Evolutionary conservation across 2,797 vertebrate species (phyloP).

Genomic region (Brachyrhaphis roseni): DNA sequence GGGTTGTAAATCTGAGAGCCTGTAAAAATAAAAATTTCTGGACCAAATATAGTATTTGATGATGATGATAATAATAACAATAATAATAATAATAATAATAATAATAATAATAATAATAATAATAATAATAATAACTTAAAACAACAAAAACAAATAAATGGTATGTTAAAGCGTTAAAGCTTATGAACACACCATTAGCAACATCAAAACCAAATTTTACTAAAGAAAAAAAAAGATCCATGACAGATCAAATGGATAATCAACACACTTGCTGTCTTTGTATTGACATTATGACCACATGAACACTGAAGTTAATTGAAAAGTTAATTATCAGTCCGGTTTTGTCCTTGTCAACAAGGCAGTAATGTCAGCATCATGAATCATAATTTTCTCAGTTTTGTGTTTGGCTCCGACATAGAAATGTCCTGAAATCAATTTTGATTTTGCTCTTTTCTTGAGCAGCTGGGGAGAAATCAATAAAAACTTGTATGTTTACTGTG

Average conservation of each 20-base stretch:
- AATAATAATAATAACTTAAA: too few relatives aligned
- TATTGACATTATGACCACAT: background rate
- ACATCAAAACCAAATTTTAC: background rate
- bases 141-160: background rate
- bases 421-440: slow-evolving; percentile 51
- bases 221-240: background rate
- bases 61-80: too few relatives aligned
- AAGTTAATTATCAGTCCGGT: slow-evolving; percentile 20
- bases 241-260: background rate
- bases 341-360: slow-evolving; percentile 15
- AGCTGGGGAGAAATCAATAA: slow-evolving; percentile 51
- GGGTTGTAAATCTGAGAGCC: background rate
- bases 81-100: too few relatives aligned
- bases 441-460: slow-evolving; percentile 32
- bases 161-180: background rate
- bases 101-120: too few relatives aligned
- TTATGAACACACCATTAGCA: background rate
- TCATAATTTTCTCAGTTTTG: slow-evolving; percentile 32
- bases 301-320: slow-evolving; percentile 11
- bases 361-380: slow-evolving; percentile 37
- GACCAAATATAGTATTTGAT: too few relatives aligned
- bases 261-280: background rate
- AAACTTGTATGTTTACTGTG: slow-evolving; percentile 31
- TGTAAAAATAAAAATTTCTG: background rate
- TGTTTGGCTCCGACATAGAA: slow-evolving; percentile 32